Conservation (phyloP, 2,797 vertebrate genomes). For the Chaetodon trifasciatus region DNA sequence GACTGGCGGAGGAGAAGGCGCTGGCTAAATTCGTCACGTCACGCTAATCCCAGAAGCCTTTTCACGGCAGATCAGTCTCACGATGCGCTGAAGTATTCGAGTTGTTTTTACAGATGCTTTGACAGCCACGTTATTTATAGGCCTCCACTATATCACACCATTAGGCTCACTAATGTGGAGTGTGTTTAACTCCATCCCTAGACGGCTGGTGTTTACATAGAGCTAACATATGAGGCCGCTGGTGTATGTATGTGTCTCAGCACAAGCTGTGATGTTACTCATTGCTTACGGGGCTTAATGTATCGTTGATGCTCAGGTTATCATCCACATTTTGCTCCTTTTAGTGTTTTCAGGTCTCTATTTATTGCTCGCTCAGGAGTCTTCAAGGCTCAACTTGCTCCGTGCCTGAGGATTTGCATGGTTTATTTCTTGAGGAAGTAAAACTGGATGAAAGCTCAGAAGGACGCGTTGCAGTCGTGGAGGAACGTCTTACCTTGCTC, state of each 20-base stretch:
- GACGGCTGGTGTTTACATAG: conserved; percentile 30
- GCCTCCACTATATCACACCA: conserved; percentile 37
- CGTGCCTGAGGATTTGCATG: conserved; percentile 57
- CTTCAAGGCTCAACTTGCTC: conserved; percentile 42
- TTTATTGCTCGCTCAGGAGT: conserved; percentile 42
- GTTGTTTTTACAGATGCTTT: conserved; percentile 62
- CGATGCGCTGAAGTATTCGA: conserved; percentile 7
- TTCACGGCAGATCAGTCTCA: conserved; percentile 63
- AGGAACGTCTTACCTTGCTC: conserved; percentile 6
- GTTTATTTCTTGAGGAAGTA: conserved; percentile 59
- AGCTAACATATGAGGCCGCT: not conserved
- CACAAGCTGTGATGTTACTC: conserved; percentile 6
- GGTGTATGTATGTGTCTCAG: not conserved
- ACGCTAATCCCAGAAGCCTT: conserved; percentile 56
- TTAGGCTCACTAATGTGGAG: conserved; percentile 41
- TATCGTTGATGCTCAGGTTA: conserved; percentile 34
- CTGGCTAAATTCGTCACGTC: conserved; percentile 59
- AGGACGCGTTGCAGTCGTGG: conserved; percentile 9
- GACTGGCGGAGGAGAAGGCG: conserved; percentile 28
- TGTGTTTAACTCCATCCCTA: conserved; percentile 32
- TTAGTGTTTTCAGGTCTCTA: not conserved
- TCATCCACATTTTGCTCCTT: conserved; percentile 23
- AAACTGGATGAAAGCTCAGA: conserved; percentile 15
- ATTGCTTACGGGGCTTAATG: conserved; percentile 17
- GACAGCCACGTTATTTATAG: conserved; percentile 58